Base-by-base conservation (phyloP, 2,113 vertebrate species). In the Scatophagus argus region DNA sequence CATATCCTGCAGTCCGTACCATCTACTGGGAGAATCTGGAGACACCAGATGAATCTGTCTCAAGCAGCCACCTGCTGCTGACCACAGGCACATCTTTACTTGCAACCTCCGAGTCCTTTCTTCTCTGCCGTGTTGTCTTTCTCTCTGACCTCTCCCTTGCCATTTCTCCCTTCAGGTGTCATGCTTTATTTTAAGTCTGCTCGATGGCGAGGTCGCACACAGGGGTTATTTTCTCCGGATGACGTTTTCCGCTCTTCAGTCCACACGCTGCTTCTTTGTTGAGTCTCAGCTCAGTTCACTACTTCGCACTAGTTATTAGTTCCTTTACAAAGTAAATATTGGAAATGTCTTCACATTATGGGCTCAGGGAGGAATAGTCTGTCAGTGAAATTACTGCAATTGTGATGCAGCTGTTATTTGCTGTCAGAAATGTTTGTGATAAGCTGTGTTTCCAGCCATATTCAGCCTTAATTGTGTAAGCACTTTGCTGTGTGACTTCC, bases 71-170 rank as follows among this genome's bases (percentile, higher is more conserved):
- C 65, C 73, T 68, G 55, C 51, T 44, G 56, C 69, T 19, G 67
- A 74, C 81, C 31, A 36, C 77, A 77, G 67, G 11, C 61, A 23
- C 43, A 78, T 71, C 59, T 69, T 32, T 14, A 8, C 56, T 44
- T 8, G 1, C 63, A 62, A n/a, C 74, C 73, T 83, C 56, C 10
- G 32, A 77, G 44, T 62, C 43, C 65, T 82, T 73, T 63, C 25
- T 65, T 81, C 59, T 55, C 55, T 39, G 71, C 41, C 34, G 38
- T 51, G 69, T 85, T 79, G 77, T 88, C 83, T 80, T 86, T 87
- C 79, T 72, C 14, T 19, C 65, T 86, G 86, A 87, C 86, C 84
- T 83, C 81, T 46, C 14, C 46, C 69, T 65, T 36, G 60, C 63
- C 76, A 59, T 81, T 63, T 23, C 52, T 70, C 67, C 64, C 61